Base-by-base conservation (phyloP, 2,888 invertebrate species). In the Antheraea yamamai region DNA sequence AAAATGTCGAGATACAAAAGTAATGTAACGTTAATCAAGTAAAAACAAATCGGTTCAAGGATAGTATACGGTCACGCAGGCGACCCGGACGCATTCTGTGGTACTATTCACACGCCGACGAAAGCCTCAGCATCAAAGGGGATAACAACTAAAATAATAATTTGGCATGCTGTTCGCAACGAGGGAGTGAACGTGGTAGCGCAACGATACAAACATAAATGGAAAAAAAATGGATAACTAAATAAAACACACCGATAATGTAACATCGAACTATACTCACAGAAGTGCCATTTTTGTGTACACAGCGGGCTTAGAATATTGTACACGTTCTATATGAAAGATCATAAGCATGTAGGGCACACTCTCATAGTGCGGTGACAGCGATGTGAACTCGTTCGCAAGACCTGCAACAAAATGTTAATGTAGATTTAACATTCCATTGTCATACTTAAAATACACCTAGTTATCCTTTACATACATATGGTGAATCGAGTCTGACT, bases 171-270 rank as follows among this genome's bases (percentile, higher is more conserved):
- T 94, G 94, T 93, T 94, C 92, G 91, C 89, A 91, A 94, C 93
- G 92, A 93, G 94, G 95, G 95, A 94, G 93, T 91, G 90, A 93
- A 93, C 94, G 94, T 93, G 93, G 94, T 94, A 92, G 92, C 93
- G 93, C 89, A 93, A 94, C 91, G 89, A 90, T 88, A 92, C 91
- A 90, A 87, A 88, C 73, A 85, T 84, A 89, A 86, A 88, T 86
- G 84, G 85, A 61, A 26, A 90, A 87, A 89, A 91, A 88, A 89
- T 86, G 84, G 81, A 85, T 84, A 85, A 87, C 78, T 80, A 93
- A 93, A 90, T 88, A 83, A 94, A 94, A 92, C 86, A 93, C 93
- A 94, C 91, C 88, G 88, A 93, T 87, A 85, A 80, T 84, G 82
- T 80, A 86, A 89, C 90, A 91, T 87, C 88, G 84, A 90, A 78